phyloP scores from a whole-genome alignment of 64 coral and sea anemone species.

The Catalaphyllia jardinei region DNA sequence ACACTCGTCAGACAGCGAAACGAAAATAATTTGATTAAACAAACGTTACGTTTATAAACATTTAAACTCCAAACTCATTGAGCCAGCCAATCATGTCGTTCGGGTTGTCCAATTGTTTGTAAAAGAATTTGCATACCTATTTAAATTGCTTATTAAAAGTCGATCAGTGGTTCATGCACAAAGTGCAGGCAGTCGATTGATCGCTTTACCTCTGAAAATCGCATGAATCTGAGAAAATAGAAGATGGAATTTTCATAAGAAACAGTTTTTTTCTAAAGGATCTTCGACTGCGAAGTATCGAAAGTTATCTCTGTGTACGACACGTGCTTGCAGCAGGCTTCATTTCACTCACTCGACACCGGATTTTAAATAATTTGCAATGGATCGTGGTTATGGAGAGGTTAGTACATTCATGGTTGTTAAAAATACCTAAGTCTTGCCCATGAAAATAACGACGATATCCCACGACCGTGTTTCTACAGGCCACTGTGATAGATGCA shows the following conservation, averaged over 20 bases:
- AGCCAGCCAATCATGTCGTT: slow-evolving; percentile 6
- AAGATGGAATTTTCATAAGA: background rate
- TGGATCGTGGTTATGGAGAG: background rate
- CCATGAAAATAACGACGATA: background rate
- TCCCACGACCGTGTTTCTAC: background rate
- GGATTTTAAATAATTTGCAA: background rate
- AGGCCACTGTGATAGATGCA: background rate
- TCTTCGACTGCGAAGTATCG: background rate
- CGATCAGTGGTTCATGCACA: background rate
- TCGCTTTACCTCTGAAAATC: background rate
- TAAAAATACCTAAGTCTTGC: background rate
- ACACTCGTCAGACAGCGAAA: no score
- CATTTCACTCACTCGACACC: background rate
- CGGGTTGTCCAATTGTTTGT: background rate
- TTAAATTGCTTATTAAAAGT: background rate
- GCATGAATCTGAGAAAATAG: background rate
- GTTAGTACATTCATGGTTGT: background rate
- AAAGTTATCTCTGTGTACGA: no score
- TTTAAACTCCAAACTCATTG: background rate
- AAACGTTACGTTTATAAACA: no score
- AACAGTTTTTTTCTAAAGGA: background rate
- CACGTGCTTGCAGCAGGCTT: background rate
- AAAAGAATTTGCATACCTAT: slow-evolving; percentile 22
- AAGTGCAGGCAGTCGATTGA: background rate
- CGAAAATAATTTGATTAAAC: no score